phyloP scores from a whole-genome alignment of 2,888 invertebrate genomes.

The Plagodis dolabraria region DNA sequence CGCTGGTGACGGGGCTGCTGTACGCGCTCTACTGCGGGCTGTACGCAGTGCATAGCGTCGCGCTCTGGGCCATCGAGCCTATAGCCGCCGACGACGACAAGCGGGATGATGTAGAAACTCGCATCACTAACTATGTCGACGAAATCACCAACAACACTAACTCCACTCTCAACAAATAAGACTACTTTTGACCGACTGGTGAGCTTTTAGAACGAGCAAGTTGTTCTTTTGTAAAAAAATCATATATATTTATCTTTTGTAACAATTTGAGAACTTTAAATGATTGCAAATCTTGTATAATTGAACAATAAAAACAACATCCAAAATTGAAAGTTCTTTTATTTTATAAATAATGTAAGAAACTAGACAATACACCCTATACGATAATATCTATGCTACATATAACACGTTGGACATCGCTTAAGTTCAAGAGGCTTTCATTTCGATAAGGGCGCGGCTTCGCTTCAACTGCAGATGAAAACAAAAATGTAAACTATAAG shows the following conservation, averaged over 20 bases:
- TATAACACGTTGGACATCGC: slow-evolving; percentile 1
- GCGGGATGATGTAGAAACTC: slow-evolving; percentile 38
- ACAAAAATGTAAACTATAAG: too few relatives aligned
- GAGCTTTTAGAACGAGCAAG: too few relatives aligned
- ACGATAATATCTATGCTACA: slow-evolving; percentile 3
- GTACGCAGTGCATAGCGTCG: slow-evolving; percentile 49
- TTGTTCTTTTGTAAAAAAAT: too few relatives aligned
- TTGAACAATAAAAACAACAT: slow-evolving; percentile 35
- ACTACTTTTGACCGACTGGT: not conserved
- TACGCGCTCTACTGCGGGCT: slow-evolving; percentile 61
- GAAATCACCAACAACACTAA: slow-evolving; percentile 45
- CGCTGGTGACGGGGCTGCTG: slow-evolving; percentile 49
- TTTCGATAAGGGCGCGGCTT: slow-evolving; percentile 6
- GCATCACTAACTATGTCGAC: slow-evolving; percentile 55
- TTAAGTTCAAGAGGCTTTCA: slow-evolving; percentile 13
- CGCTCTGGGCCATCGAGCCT: slow-evolving; percentile 69
- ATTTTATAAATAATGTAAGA: slow-evolving; percentile 18
- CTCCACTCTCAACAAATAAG: slow-evolving; percentile 40
- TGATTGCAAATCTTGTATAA: too few relatives aligned
- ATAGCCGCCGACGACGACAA: slow-evolving; percentile 49
- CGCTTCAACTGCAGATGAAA: slow-evolving; percentile 16
- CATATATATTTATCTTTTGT: too few relatives aligned
- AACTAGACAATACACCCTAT: slow-evolving; percentile 11
- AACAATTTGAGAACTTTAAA: too few relatives aligned
- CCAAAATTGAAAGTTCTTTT: slow-evolving; percentile 27